Conservation (phyloP, 64 coral and sea anemone genomes). For the Montipora cactus region DNA sequence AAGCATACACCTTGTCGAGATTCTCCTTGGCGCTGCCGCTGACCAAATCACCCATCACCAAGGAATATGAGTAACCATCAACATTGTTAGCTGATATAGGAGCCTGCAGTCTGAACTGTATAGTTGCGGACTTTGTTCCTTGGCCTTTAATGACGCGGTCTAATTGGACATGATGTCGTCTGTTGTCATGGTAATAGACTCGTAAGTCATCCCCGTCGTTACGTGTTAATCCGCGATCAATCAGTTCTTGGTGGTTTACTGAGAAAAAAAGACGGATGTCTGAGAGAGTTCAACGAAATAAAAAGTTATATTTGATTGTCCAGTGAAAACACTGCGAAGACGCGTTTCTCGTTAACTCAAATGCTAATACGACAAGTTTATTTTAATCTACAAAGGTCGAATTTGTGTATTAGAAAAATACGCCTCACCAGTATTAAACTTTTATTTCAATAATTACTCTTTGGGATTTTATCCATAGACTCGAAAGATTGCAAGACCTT, state of each 20-base stretch:
- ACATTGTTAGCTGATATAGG: conserved; percentile 10
- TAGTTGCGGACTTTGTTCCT: conserved; percentile 19
- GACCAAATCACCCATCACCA: conserved; percentile 38
- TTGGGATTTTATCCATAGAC: neutral
- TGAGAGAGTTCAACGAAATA: neutral
- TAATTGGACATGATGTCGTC: neutral
- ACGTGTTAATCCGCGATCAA: neutral
- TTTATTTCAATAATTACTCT: too few relatives aligned
- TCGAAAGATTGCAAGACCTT: neutral
- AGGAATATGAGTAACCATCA: conserved; percentile 14
- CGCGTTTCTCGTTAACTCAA: too few relatives aligned
- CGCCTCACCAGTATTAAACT: too few relatives aligned
- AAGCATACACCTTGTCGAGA: conserved; percentile 44
- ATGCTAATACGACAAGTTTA: too few relatives aligned
- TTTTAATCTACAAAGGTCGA: too few relatives aligned
- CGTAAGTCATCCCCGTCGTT: neutral
- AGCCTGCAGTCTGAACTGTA: conserved; percentile 50
- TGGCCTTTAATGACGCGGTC: conserved; percentile 44
- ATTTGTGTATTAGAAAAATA: too few relatives aligned
- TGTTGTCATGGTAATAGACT: conserved; percentile 20
- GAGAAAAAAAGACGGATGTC: neutral
- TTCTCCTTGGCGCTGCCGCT: conserved; percentile 41
- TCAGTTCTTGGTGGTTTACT: conserved; percentile 2
- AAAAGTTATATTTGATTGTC: neutral
- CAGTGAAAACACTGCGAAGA: too few relatives aligned